Evolutionary conservation across 2,888 invertebrate species (phyloP).

Genomic region (Diaprepes abbreviatus): DNA sequence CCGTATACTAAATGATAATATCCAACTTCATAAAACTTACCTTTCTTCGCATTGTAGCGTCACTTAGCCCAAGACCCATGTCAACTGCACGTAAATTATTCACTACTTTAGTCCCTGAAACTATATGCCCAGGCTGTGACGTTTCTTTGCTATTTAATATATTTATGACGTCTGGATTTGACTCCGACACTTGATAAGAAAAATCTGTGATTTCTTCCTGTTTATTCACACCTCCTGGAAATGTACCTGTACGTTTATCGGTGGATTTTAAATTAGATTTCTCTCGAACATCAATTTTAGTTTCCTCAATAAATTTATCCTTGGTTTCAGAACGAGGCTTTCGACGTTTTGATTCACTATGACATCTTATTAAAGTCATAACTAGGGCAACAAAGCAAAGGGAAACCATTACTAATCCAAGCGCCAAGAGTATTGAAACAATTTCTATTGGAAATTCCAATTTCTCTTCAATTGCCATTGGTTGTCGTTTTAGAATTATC

Average conservation of each 20-base stretch:
- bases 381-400: slow-evolving; percentile 72
- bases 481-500: slow-evolving; percentile 77
- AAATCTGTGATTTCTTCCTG: background rate
- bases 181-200: background rate
- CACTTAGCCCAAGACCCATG: background rate
- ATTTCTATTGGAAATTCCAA: slow-evolving; percentile 71
- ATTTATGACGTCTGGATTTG: slow-evolving; percentile 59
- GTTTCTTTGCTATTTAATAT: slow-evolving; percentile 57
- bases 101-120: background rate
- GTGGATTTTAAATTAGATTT: slow-evolving; percentile 72
- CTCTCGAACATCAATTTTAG: slow-evolving; percentile 71
- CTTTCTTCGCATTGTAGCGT: background rate
- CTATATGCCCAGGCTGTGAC: slow-evolving; percentile 55
- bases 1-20: too few species aligned
- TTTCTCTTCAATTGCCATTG: slow-evolving; percentile 51
- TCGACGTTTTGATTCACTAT: slow-evolving; percentile 38
- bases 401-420: slow-evolving; percentile 71
- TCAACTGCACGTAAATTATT: background rate
- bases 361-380: slow-evolving; percentile 72
- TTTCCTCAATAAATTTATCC: slow-evolving; percentile 12
- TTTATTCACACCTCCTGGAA: background rate
- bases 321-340: slow-evolving; percentile 1
- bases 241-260: slow-evolving; percentile 55
- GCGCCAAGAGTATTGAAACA: slow-evolving; percentile 76
- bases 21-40: background rate